A percentile compares a stretch with the other conserved stretches of the same genome.
phyloP scores from a whole-genome alignment of 2,113 vertebrate species.

The Microtus richardsoni region DNA sequence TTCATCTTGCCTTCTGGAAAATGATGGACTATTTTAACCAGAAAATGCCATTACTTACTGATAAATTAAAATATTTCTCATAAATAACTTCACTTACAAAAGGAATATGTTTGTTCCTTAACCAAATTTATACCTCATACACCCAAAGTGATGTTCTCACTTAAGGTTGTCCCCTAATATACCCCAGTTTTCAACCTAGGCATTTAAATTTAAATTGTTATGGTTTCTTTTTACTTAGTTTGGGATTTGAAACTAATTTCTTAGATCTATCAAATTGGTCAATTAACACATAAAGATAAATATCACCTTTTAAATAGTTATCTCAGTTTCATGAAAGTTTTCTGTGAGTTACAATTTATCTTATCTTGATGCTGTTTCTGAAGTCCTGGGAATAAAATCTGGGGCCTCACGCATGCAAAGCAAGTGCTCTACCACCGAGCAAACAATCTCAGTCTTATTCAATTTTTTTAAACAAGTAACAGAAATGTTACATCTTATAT shows the following conservation, averaged over 20 bases:
- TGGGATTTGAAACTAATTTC: slow-evolving; percentile 49
- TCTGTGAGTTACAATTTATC: slow-evolving; percentile 28
- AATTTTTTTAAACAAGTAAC: slow-evolving; percentile 28
- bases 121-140: slow-evolving; percentile 48
- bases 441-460: neutral
- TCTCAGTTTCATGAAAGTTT: slow-evolving; percentile 48
- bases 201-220: slow-evolving; percentile 40
- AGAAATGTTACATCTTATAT: slow-evolving; percentile 49
- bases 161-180: neutral
- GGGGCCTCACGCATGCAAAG: neutral
- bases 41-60: slow-evolving; percentile 58
- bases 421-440: neutral
- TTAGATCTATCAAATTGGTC: slow-evolving; percentile 50
- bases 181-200: slow-evolving; percentile 26
- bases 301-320: neutral
- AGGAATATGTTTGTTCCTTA: slow-evolving; percentile 66
- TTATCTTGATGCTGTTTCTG: slow-evolving; percentile 5
- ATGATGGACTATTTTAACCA: slow-evolving; percentile 60
- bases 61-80: slow-evolving; percentile 60
- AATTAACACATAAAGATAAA: slow-evolving; percentile 7
- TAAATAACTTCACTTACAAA: slow-evolving; percentile 64
- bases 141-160: neutral
- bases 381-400: neutral
- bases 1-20: slow-evolving; percentile 64
- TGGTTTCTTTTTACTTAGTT: slow-evolving; percentile 3